phyloP scores from a whole-genome alignment of 2,888 invertebrate genomes.

The Apodemia hepburni region DNA sequence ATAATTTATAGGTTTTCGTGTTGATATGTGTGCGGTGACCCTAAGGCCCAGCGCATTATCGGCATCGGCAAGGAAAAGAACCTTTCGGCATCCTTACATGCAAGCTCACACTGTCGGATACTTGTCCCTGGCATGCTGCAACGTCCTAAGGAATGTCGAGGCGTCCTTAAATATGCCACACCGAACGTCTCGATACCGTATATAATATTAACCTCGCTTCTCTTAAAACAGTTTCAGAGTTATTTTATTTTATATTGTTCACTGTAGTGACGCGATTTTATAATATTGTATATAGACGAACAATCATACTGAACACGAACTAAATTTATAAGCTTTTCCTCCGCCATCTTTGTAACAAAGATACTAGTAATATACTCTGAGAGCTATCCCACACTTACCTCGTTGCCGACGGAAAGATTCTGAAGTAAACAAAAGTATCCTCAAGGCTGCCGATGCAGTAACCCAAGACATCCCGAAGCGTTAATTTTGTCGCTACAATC shows the following conservation, averaged over 20 bases:
- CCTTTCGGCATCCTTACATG: background rate
- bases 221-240: too few relatives aligned
- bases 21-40: too few relatives aligned
- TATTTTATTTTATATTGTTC: background rate
- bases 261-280: constrained; percentile 16
- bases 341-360: constrained; percentile 14
- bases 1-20: too few relatives aligned
- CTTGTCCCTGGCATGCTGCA: background rate
- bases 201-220: too few relatives aligned
- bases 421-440: too few relatives aligned
- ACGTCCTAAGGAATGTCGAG: background rate
- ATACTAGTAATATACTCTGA: too few relatives aligned
- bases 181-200: too few relatives aligned
- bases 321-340: constrained; percentile 25
- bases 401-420: too few relatives aligned
- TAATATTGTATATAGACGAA: constrained; percentile 20
- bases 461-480: constrained; percentile 1
- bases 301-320: constrained; percentile 27
- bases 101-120: background rate
- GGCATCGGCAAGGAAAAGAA: background rate
- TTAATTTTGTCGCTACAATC: too few relatives aligned
- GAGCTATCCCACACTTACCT: too few relatives aligned
- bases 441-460: constrained; percentile 27
- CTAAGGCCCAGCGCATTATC: background rate
- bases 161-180: too few relatives aligned